A percentile compares a stretch with the other conserved stretches of the same genome.
phyloP scores from a whole-genome alignment of 1,140 invertebrate genomes.

The Uloborus diversus region DNA sequence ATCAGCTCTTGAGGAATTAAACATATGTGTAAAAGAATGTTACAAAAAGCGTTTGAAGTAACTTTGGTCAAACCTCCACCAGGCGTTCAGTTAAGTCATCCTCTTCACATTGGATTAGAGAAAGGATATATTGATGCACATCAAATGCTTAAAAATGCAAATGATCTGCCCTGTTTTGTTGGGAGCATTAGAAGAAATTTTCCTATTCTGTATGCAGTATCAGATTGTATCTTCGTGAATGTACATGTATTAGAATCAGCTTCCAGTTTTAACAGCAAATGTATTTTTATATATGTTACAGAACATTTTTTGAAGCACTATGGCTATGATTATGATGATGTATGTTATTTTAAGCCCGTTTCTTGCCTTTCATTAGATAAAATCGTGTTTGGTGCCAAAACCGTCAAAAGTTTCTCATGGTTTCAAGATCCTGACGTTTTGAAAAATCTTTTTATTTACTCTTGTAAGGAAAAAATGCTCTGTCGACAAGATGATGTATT shows the following conservation, averaged over 20 bases:
- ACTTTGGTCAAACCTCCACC: not conserved
- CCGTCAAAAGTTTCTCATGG: constrained; percentile 3
- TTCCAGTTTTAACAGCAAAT: not conserved
- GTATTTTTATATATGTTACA: constrained; percentile 23
- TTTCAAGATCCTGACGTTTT: constrained; percentile 5
- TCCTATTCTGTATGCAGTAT: not conserved
- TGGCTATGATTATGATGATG: not conserved
- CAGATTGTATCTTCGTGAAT: constrained; percentile 23
- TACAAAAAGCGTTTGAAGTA: constrained; percentile 20
- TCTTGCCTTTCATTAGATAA: constrained; percentile 17
- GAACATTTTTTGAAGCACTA: constrained; percentile 41
- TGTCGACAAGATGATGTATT: constrained; percentile 35
- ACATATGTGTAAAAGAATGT: no score
- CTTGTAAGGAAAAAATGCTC: constrained; percentile 1
- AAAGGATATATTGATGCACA: not conserved
- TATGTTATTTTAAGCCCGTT: constrained; percentile 19
- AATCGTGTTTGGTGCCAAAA: constrained; percentile 35
- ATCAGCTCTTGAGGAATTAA: no score
- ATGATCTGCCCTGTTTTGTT: not conserved
- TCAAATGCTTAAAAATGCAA: not conserved
- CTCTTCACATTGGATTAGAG: constrained; percentile 9
- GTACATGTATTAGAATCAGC: constrained; percentile 1
- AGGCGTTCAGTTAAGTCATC: not conserved
- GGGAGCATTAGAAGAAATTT: not conserved
- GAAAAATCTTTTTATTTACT: not conserved